Evolutionary conservation across 2,113 vertebrate genomes (phyloP).

Genomic region (Noctilio leporinus): DNA sequence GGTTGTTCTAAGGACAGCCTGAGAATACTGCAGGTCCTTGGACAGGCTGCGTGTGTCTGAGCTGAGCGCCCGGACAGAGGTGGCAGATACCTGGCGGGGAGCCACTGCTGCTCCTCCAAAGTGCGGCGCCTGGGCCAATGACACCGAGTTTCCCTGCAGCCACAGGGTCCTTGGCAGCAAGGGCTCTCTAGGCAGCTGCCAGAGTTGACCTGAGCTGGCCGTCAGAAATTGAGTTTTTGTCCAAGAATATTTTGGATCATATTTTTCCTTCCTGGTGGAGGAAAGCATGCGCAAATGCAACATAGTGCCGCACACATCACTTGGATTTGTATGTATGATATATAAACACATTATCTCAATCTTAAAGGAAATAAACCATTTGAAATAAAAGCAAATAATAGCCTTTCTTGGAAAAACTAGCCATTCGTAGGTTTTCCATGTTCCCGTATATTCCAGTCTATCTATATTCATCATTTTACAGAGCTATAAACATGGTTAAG

Average conservation of each 20-base stretch:
- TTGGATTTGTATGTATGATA: neutral
- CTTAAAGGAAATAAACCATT: neutral
- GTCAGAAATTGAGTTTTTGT: neutral
- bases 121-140: neutral
- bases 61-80: rapidly evolving
- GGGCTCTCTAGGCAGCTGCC: neutral
- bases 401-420: neutral
- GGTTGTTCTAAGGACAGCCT: neutral
- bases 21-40: neutral
- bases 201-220: no score
- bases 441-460: neutral
- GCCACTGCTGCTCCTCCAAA: neutral
- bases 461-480: neutral
- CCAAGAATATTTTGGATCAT: neutral
- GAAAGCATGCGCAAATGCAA: neutral
- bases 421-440: neutral
- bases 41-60: neutral
- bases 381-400: neutral
- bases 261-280: neutral
- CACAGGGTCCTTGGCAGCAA: neutral
- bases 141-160: neutral
- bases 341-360: neutral
- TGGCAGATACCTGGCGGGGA: rapidly evolving
- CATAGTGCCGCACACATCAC: no score
- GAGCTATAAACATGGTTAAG: neutral